Percentiles rank a stretch among this genome's conserved stretches.
Evolutionary conservation across 53 echinoderm and acorn worm genomes (phyloP).

Genomic region (Hippasteria phrygiana): DNA sequence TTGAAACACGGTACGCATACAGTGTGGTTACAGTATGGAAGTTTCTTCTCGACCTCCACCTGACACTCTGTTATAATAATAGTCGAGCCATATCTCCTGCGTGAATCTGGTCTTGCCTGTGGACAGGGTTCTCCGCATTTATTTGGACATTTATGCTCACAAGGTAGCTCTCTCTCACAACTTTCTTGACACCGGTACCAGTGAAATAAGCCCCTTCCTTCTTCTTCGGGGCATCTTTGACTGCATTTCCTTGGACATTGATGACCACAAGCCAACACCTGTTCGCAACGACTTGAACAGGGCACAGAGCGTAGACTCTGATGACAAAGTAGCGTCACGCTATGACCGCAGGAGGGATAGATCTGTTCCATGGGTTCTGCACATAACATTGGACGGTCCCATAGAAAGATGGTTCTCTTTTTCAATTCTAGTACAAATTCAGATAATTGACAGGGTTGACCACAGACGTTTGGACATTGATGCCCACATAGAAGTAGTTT

Average conservation of each 20-base stretch:
- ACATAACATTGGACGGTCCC: not conserved
- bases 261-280: constrained; percentile 71
- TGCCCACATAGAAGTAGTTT: constrained; percentile 49
- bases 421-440: not conserved
- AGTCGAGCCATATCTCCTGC: not conserved
- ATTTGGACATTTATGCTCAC: constrained; percentile 77
- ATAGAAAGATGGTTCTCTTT: not conserved
- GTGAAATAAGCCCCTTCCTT: too few species aligned
- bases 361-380: not conserved
- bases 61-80: constrained; percentile 13
- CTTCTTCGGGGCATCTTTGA: constrained; percentile 10
- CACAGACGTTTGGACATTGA: constrained; percentile 50
- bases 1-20: constrained; percentile 52
- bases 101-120: not conserved
- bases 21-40: constrained; percentile 64
- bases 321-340: constrained; percentile 48
- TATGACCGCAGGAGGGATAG: constrained; percentile 28
- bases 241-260: constrained; percentile 75
- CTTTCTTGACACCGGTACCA: constrained; percentile 24
- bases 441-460: constrained; percentile 17
- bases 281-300: constrained; percentile 48
- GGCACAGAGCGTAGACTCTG: not conserved
- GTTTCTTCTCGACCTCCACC: constrained; percentile 22
- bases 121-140: constrained; percentile 69
- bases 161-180: constrained; percentile 69